Evolutionary conservation across 1,140 invertebrate genomes (phyloP), one percentile per base, ranked within the genome.

Genomic region (Wasmannia auropunctata): DNA sequence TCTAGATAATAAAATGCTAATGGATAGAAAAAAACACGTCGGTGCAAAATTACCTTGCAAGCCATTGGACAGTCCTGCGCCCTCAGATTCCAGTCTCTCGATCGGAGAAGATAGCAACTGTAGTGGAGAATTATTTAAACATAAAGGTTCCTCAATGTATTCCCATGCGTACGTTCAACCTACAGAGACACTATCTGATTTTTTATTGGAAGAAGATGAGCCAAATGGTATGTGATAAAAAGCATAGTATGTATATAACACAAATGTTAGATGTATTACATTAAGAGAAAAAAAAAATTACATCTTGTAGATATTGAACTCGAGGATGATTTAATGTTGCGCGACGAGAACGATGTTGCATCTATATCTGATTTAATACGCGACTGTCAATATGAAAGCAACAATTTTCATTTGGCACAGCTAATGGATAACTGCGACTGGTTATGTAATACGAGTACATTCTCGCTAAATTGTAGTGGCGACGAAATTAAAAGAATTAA

Each of bases 201-300:
- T 93, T 87, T 88, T 95, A 58, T 83, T 95, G 5, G 92, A 92
- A 0, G 94, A 94, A 10, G 93, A 95, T 76, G 94, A 95, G 70
- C 89, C 93, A 81, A 91, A 91, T 56, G 94, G 92, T 93, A 92
- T 79, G 16, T 75, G 60, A 7, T 62, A 58, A n/a, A 6, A 77
- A 16, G 1, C n/a, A 22, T 19, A 37, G 37, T 77, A 34, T 43
- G 51, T 10, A 46, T 14, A 46, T 37, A 46, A 0, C 14, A 46
- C 16, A 74, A 43, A 75, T 37, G 7, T 6, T 58, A 11, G 28
- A 54, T 54, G 34, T 65, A 37, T 28, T n/a, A n/a, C n/a, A 62
- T 79, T 10, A 58, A 67, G 0, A 58, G 60, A n/a, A n/a, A n/a
- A n/a, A n/a, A n/a, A n/a, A n/a, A 46, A 46, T 51, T 49, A 49